Evolutionary conservation across 2,888 invertebrate genomes (phyloP), one percentile per base, ranked within the genome.

Genomic region (Caenorhabditis sp.): DNA sequence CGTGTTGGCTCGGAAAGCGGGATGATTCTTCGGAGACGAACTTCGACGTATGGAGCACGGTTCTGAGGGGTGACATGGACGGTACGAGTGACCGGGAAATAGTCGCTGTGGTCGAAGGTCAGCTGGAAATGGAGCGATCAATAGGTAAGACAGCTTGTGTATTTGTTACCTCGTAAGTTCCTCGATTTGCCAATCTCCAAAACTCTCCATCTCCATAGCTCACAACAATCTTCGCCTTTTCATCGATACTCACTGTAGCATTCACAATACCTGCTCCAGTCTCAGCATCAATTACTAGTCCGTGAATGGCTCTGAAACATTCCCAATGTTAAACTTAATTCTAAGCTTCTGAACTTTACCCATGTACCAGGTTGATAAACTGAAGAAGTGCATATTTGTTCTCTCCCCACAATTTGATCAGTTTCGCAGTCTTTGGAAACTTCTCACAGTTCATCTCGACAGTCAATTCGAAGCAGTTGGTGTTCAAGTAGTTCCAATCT

Each of bases 401-500:
- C 81, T 96, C 96, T 59, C 94, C 92, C 98, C 98, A 99, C 93
- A 95, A 96, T 1, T 93, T 92, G 0, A 95, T 94, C 73, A 99
- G 93, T 79, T 96, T 94, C 0, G 93, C 92, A 1, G 95, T 95
- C 10, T 93, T 93, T 0, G 98, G 98, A 92, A 95, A 98, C 93
- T 99, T 99, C 91, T 94, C 94, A 93, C 99, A 99, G 26, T 97
- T 96, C 82, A 98, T 93, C 93, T 99, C 98, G 8, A 99, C 93
- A 0, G 98, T 99, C 1, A 99, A 93, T 93, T 98, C 98, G 94
- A 97, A 95, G 91, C 96, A 96, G 89, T 95, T 96, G 0, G 96
- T 95, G 89, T 95, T 94, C 0, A 97, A 92, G 92, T 99, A 99
- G 93, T 97, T 98, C 95, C 97, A 99, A 93, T 99, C 99, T 93